Conservation (phyloP, 1,140 invertebrate species). For the Drosophila subobscura region DNA sequence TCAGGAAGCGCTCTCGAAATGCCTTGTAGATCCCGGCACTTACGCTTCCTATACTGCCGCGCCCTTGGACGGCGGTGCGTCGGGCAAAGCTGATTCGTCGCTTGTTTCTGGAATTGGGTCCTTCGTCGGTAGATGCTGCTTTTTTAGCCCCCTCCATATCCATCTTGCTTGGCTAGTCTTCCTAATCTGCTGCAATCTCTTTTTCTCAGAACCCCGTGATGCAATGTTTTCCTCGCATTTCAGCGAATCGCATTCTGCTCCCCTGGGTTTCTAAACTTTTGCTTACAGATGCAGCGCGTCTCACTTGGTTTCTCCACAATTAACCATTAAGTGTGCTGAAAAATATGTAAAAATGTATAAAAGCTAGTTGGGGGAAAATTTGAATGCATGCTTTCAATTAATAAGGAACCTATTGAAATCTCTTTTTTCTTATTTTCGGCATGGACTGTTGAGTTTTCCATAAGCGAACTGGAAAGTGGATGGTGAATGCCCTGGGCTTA, state of each 20-base stretch:
- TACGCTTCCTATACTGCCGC: conserved; percentile 55
- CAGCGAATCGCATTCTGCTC: conserved; percentile 64
- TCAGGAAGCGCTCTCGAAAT: conserved; percentile 62
- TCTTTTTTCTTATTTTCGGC: conserved; percentile 37
- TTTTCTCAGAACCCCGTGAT: conserved; percentile 35
- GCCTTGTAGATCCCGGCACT: conserved; percentile 61
- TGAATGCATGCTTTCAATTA: conserved; percentile 72
- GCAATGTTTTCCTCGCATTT: conserved; percentile 62
- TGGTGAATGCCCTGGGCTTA: conserved; percentile 2
- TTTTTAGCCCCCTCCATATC: conserved; percentile 48
- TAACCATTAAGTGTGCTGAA: conserved; percentile 44
- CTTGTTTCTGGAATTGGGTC: conserved; percentile 14
- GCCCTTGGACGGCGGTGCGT: conserved; percentile 52
- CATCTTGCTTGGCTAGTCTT: conserved; percentile 51
- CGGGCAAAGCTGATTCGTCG: conserved; percentile 35
- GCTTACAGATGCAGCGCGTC: not conserved
- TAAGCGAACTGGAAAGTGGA: conserved; percentile 9
- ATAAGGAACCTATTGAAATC: conserved; percentile 58
- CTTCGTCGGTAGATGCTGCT: conserved; percentile 23
- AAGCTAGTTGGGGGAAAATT: conserved; percentile 54
- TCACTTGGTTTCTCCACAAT: conserved; percentile 58
- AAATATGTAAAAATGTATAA: conserved; percentile 26
- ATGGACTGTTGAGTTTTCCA: conserved; percentile 66
- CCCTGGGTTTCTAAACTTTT: conserved; percentile 53
- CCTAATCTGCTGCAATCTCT: conserved; percentile 41